phyloP scores from a whole-genome alignment of 2,888 invertebrate species.

The Enchytraeus crypticus region DNA sequence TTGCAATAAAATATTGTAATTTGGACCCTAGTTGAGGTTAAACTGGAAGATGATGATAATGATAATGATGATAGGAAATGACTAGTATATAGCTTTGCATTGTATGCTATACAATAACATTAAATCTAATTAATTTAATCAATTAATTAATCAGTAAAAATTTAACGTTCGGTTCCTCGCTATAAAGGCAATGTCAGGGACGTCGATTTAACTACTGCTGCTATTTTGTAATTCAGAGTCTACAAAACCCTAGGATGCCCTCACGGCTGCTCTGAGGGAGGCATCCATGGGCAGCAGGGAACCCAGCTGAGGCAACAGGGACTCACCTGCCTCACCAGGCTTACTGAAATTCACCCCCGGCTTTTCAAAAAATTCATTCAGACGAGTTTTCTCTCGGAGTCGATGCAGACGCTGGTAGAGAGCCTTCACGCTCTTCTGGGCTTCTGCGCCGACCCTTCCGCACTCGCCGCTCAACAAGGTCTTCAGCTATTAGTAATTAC shows the following conservation, averaged over 20 bases:
- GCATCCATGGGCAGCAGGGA: constrained; percentile 37
- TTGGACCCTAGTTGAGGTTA: too few species aligned
- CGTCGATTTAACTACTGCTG: too few species aligned
- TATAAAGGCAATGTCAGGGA: too few species aligned
- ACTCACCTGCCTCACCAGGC: constrained; percentile 65
- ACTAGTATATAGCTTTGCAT: too few species aligned
- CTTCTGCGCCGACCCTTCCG: constrained; percentile 80
- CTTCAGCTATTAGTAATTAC: too few species aligned
- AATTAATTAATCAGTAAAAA: too few species aligned
- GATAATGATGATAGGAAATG: too few species aligned
- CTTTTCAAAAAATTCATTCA: constrained; percentile 61
- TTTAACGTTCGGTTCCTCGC: too few species aligned
- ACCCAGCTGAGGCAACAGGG: constrained; percentile 68
- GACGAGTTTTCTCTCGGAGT: constrained; percentile 63
- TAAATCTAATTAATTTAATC: too few species aligned
- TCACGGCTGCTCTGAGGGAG: constrained; percentile 82
- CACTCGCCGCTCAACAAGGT: constrained; percentile 12
- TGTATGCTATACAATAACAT: too few species aligned
- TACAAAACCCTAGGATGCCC: constrained; percentile 85
- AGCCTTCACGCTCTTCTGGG: constrained; percentile 90
- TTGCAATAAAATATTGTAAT: too few species aligned
- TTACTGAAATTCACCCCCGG: constrained; percentile 62
- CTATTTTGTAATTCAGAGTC: constrained; percentile 53
- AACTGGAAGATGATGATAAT: too few species aligned
- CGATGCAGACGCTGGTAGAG: constrained; percentile 75